Evolutionary conservation across 2,888 invertebrate genomes (phyloP).

Genomic region (Luffia ferchaultella): DNA sequence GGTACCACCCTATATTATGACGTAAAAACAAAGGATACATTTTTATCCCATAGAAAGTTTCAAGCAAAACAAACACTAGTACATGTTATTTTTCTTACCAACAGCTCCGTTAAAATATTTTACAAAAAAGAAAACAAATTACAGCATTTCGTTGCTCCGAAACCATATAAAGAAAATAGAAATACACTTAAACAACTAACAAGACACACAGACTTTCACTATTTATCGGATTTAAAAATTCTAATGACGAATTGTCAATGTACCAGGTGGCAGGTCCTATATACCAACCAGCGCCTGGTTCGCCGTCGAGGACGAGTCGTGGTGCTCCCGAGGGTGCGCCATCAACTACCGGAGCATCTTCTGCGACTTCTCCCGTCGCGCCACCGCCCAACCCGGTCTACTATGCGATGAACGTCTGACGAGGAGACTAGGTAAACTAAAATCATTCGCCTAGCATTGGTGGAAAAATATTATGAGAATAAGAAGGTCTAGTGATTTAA

Average conservation of each 20-base stretch:
- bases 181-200: slow-evolving; percentile 11
- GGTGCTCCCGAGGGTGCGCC: slow-evolving; percentile 70
- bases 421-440: slow-evolving; percentile 63
- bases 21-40: no score
- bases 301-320: slow-evolving; percentile 74
- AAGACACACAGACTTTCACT: neutral
- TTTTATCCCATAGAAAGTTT: no score
- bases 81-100: no score
- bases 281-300: slow-evolving; percentile 63
- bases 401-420: slow-evolving; percentile 90
- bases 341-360: slow-evolving; percentile 42
- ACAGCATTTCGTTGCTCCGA: slow-evolving; percentile 8
- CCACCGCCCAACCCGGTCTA: slow-evolving; percentile 69
- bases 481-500: no score
- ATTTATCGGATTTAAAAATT: no score
- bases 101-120: no score
- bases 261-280: slow-evolving; percentile 55
- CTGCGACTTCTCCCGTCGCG: slow-evolving; percentile 57
- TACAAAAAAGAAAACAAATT: no score
- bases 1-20: no score
- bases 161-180: slow-evolving; percentile 13
- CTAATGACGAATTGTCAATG: no score
- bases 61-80: no score
- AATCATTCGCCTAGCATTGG: no score
- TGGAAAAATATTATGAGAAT: no score